Evolutionary conservation across 2,113 vertebrate genomes (phyloP), one percentile per base, ranked within the genome.

Genomic region (Cololabis saira): DNA sequence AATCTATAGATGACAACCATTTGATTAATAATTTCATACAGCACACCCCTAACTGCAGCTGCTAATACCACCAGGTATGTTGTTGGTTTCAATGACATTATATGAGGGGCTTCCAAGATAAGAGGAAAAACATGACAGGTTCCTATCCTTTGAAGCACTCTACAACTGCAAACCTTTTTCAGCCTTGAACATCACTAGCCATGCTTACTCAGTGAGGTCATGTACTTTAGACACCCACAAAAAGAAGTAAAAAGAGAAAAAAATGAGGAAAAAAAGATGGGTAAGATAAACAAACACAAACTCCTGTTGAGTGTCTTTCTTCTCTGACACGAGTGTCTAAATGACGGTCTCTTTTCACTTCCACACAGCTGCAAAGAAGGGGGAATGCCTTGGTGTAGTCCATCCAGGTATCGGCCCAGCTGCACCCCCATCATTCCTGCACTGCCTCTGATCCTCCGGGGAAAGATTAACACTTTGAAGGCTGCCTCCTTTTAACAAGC

Each of bases 381-480:
- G 58, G 76, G 79, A 51, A 43, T 44, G 58, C 69, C 78, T 70
- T 43, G 41, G 71, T 49, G 45, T 64, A 55, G 75, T 53, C 55
- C 15, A 43, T 78, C 71, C 82, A 88, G 90, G 84, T 88, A 90
- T 45, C 56, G 33, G 49, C 62, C 74, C 87, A 91, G 85, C 88
- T 92, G 86, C 79, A 57, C 81, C 83, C 67, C 44, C 78, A 84
- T 81, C 84, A 70, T 59, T 69, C 76, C 59, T 69, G 19, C 27
- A 14, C 44, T 17, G 56, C 75, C 76, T 87, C 78, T 88, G 86
- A 88, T 89, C 82, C 83, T 82, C 67, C 54, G 12, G 69, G 83
- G 80, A 84, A 85, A 86, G 78, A 52, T 88, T 83, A 74, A 73
- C 76, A 77, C 84, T 90, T 86, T 90, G 83, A 92, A 88, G 87